These are phyloP conservation scores for Meta bourneti DNA, from an alignment of 2,888 invertebrate species.

Conservation along the genomic window DNA sequence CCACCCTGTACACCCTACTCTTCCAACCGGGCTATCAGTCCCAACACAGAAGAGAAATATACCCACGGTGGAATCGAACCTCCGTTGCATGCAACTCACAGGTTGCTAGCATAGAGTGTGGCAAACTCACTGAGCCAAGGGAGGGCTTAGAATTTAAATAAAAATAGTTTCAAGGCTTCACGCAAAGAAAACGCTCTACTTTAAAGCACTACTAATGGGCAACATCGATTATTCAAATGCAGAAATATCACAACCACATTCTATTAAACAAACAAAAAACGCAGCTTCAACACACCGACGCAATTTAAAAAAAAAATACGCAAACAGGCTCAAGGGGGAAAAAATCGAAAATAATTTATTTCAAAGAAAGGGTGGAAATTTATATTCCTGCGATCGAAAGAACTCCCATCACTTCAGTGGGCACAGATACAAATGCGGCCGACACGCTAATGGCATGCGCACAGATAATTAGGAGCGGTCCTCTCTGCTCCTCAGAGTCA, in stretches of 20 bases:
- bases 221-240: neutral
- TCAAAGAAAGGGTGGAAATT: slow-evolving; percentile 1
- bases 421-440: neutral
- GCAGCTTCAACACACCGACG: neutral
- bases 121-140: too few relatives aligned
- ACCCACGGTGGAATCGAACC: too few relatives aligned
- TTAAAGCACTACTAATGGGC: neutral
- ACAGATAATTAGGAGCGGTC: slow-evolving; percentile 21
- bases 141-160: too few relatives aligned
- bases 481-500: neutral
- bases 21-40: too few relatives aligned
- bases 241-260: neutral
- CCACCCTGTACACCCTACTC: too few relatives aligned
- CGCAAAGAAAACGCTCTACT: neutral
- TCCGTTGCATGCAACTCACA: too few relatives aligned
- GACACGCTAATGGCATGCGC: slow-evolving; percentile 2
- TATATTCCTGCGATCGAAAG: neutral
- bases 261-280: neutral
- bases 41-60: too few relatives aligned
- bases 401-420: neutral
- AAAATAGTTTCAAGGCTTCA: too few relatives aligned
- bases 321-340: neutral
- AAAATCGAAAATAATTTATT: neutral
- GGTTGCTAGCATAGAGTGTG: too few relatives aligned
- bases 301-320: neutral